phyloP scores from a whole-genome alignment of 1,140 invertebrate species.

The Drosophila malerkotliana region DNA sequence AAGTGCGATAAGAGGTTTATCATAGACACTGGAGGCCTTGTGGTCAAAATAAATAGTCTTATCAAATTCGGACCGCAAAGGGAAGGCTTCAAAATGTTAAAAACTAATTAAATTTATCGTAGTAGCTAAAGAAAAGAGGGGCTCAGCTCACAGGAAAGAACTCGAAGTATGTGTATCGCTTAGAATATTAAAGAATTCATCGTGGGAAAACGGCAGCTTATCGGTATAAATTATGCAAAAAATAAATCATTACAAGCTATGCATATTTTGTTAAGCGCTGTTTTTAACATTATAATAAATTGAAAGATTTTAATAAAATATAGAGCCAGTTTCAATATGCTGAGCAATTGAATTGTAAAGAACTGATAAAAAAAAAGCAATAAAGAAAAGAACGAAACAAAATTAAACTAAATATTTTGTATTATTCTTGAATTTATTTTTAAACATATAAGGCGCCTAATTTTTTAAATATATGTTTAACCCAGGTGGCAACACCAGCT shows the following conservation, averaged over 20 bases:
- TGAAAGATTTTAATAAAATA: no score
- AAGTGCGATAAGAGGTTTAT: constrained; percentile 2
- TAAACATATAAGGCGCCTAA: not conserved
- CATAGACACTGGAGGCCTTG: constrained; percentile 1
- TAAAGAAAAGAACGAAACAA: not conserved
- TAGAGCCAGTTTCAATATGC: no score
- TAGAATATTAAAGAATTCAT: constrained; percentile 1
- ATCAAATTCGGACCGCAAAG: constrained; percentile 5
- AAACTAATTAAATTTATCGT: constrained; percentile 6
- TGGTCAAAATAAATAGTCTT: constrained; percentile 5
- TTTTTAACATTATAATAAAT: not conserved
- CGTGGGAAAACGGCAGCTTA: constrained; percentile 20
- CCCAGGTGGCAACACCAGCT: not conserved
- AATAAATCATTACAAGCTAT: not conserved
- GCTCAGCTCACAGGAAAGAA: not conserved
- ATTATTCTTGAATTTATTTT: no score
- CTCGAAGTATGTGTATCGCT: constrained; percentile 1
- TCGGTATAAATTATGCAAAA: not conserved
- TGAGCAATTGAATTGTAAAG: no score
- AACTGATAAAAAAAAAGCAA: no score
- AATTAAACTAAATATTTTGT: not conserved
- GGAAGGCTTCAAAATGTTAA: not conserved
- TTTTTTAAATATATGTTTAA: not conserved
- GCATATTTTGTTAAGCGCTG: not conserved
- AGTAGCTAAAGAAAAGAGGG: not conserved